Evolutionary conservation across 2,797 vertebrate species (phyloP), one percentile per base, ranked within the genome.

Genomic region (Periparus ater): DNA sequence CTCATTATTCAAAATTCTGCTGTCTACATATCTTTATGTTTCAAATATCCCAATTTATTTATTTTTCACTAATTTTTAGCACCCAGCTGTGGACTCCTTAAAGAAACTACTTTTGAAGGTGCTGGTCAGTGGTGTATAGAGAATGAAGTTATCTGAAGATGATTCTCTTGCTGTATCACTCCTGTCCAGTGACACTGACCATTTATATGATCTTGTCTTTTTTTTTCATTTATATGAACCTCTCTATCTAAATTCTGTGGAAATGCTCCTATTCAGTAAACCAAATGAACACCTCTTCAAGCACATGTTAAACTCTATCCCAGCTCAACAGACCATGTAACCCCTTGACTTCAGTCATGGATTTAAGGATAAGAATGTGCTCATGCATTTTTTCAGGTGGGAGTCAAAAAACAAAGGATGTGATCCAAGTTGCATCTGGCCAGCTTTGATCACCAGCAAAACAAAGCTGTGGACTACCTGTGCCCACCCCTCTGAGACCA

Each of bases 341-440:
- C 30, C 30, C 42, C 13, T 42, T 62, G 84, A 73, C n/a, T 73
- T 87, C 47, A 88, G 0, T 17, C 42, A 27, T 38, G 70, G 51
- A 51, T 68, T 95, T 73, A 62, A 77, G 83, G 38, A 61, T 48
- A 66, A 67, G 17, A 40, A 45, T n/a, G 34, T 40, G 25, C 30
- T 44, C 34, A 25, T 26, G 11, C 10, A 9, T 44, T 67, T 91
- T 85, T 70, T 58, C 36, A 67, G 45, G 44, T 16, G 14, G 15
- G 6, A 91, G 23, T 57, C 57, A 88, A 88, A 89, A 85, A 93
- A 74, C 8, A 50, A 80, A 89, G 85, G 53, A 53, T 55, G 25
- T 13, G 29, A 63, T 34, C 10, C 18, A 55, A 67, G 38, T 13
- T 88, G 50, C 14, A 47, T 42, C 26, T 74, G 65, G 23, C 26